Conservation (phyloP, 2,888 invertebrate genomes). For the Oxycera nigricornis region DNA sequence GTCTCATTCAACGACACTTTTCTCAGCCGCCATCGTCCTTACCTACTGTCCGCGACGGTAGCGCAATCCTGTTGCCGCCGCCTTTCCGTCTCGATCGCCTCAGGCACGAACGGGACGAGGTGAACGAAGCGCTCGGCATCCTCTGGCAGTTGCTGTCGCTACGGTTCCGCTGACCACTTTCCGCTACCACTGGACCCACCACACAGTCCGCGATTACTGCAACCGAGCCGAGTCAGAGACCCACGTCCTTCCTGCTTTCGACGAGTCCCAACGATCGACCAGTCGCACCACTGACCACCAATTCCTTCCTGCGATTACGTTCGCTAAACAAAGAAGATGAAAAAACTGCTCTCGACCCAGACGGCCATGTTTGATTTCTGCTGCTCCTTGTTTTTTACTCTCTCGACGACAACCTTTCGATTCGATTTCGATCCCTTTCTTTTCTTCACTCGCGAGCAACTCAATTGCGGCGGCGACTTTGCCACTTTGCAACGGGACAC, state of each 20-base stretch:
- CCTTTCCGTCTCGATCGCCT: conserved; percentile 92
- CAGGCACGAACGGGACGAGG: conserved; percentile 90
- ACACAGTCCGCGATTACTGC: not conserved
- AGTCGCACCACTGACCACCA: not conserved
- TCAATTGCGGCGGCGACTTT: not conserved
- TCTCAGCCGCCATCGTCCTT: conserved; percentile 7
- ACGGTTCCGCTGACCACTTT: conserved; percentile 35
- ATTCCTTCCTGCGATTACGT: conserved; percentile 24
- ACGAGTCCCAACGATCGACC: not conserved
- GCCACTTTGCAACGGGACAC: not conserved
- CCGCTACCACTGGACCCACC: not conserved
- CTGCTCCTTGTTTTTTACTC: not conserved
- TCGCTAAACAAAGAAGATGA: conserved; percentile 78
- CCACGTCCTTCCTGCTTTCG: not conserved
- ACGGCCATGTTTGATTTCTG: conserved; percentile 80
- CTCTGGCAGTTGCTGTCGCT: conserved; percentile 60
- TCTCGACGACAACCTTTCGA: too few species aligned
- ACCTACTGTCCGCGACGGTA: conserved; percentile 62
- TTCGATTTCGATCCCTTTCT: not conserved
- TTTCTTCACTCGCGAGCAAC: not conserved
- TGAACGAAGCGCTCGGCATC: conserved; percentile 96
- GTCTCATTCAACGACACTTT: not conserved
- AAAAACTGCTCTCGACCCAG: conserved; percentile 67
- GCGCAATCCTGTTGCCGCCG: conserved; percentile 77
- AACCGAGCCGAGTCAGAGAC: not conserved